A percentile compares a stretch with the other conserved stretches of the same genome.
Conservation (phyloP, 1,140 invertebrate genomes). For the Trachymyrmex septentrionalis region DNA sequence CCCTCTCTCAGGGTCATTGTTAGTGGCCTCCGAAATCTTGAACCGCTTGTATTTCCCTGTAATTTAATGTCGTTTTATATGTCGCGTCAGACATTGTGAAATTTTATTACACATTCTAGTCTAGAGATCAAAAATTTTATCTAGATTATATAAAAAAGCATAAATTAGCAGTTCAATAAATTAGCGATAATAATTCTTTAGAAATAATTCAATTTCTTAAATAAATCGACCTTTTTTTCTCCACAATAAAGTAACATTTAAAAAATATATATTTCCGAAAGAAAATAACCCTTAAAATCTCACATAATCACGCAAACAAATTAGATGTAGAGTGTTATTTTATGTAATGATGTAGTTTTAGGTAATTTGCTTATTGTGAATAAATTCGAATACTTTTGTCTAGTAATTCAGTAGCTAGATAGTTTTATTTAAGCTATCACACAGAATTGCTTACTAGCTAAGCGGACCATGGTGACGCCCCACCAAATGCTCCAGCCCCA, state of each 20-base stretch:
- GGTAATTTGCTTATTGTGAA: neutral
- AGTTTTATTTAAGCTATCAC: neutral
- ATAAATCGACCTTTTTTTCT: neutral
- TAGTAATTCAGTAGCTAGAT: neutral
- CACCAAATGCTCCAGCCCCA: conserved; percentile 99
- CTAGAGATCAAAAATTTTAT: neutral
- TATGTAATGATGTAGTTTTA: neutral
- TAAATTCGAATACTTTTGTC: neutral
- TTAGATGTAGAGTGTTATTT: neutral
- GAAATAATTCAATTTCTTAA: conserved; percentile 15
- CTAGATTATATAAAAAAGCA: neutral
- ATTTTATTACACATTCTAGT: neutral
- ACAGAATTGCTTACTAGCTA: conserved; percentile 89
- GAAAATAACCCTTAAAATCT: neutral
- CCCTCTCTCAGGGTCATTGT: conserved; percentile 78
- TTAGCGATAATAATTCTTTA: neutral
- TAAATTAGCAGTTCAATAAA: neutral
- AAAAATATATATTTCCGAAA: neutral
- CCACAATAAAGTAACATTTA: neutral
- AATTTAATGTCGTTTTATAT: neutral
- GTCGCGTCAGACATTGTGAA: neutral
- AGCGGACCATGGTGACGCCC: conserved; percentile 95
- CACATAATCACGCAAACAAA: neutral
- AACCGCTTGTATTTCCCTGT: conserved; percentile 85
- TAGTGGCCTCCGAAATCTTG: conserved; percentile 82